Conservation (phyloP, 2,113 vertebrate genomes). For the Camarhynchus parvulus region DNA sequence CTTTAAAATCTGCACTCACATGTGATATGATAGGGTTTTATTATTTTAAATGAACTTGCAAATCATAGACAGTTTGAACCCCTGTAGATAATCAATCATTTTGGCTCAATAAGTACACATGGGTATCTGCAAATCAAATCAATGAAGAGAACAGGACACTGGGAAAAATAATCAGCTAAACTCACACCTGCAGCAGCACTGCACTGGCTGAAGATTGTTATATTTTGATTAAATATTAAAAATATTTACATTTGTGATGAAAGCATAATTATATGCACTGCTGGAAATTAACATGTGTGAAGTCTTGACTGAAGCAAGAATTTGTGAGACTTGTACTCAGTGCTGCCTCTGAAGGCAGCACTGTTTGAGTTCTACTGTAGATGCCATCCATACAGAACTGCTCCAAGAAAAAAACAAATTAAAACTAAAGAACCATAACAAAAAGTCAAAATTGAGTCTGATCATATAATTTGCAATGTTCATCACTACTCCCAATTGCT, state of each 20-base stretch:
- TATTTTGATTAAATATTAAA: not conserved
- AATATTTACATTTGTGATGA: not conserved
- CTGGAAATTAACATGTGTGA: not conserved
- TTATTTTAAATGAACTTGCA: not conserved
- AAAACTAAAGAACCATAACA: not conserved
- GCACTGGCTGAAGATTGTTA: not conserved
- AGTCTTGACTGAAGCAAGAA: not conserved
- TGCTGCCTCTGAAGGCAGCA: not conserved
- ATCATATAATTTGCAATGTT: not conserved
- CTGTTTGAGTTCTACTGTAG: not conserved
- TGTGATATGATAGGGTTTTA: not conserved
- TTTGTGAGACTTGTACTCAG: not conserved
- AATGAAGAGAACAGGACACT: not conserved
- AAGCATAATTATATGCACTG: not conserved
- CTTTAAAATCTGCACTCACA: not conserved
- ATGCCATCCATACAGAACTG: not conserved
- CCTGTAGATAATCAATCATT: not conserved
- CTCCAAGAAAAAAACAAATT: not conserved
- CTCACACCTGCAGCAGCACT: not conserved
- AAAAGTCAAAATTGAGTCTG: not conserved
- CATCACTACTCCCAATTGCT: not conserved
- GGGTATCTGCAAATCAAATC: not conserved
- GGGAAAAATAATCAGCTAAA: not conserved
- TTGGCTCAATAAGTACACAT: not conserved
- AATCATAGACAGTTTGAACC: not conserved